Evolutionary conservation across 2,888 invertebrate species (phyloP).

Genomic region (Erannis defoliaria): DNA sequence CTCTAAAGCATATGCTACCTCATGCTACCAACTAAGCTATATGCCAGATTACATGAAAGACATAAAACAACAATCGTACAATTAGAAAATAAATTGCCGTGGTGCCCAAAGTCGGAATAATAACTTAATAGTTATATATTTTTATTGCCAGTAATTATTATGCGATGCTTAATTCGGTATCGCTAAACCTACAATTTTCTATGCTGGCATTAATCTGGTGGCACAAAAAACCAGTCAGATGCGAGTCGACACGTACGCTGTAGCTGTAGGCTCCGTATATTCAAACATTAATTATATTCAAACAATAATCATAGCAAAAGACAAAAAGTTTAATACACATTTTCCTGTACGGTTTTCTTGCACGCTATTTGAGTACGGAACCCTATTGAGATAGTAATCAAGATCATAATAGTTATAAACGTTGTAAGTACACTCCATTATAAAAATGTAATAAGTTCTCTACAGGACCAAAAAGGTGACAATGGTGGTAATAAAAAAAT

Average conservation of each 20-base stretch:
- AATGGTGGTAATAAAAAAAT: neutral
- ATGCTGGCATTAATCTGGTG: neutral
- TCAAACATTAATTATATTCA: no score
- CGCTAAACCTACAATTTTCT: neutral
- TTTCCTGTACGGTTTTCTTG: no score
- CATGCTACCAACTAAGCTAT: no score
- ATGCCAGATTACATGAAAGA: neutral
- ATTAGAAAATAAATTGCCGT: slow-evolving; percentile 5
- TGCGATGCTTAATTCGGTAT: neutral
- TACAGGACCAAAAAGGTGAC: neutral
- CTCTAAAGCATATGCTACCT: no score
- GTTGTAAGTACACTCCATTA: neutral
- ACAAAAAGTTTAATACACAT: no score
- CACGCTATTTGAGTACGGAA: no score
- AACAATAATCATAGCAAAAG: no score
- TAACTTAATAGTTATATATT: slow-evolving; percentile 22
- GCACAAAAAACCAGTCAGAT: neutral
- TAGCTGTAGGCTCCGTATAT: no score
- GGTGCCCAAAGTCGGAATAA: neutral
- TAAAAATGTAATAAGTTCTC: neutral
- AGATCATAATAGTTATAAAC: no score
- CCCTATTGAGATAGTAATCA: no score
- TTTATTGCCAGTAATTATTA: slow-evolving; percentile 22
- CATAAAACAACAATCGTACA: slow-evolving; percentile 23
- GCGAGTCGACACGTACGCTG: no score